Conservation (phyloP, 2,797 vertebrate genomes). For the Pangasius larnaudii region DNA sequence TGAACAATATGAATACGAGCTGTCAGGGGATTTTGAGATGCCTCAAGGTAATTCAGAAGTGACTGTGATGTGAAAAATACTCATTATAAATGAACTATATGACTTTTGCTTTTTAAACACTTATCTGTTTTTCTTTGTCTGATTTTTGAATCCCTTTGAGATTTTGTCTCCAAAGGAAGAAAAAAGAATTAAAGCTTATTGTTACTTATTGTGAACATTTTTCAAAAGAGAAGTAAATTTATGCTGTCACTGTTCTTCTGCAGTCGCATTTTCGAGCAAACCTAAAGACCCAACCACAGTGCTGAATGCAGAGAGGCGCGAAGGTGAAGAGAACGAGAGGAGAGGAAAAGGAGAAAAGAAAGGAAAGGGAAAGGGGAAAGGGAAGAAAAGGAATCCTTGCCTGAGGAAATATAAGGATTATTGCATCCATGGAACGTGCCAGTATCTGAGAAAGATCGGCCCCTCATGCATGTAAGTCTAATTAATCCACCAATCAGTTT, state of each 20-base stretch:
- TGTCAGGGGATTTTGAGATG: conserved; percentile 69
- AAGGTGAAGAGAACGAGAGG: conserved; percentile 48
- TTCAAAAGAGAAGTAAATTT: neutral
- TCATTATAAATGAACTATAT: neutral
- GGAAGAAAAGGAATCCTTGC: conserved; percentile 94
- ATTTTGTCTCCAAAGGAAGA: neutral
- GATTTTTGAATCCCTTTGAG: neutral
- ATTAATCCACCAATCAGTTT: neutral
- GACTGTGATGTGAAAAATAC: neutral
- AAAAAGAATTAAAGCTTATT: neutral
- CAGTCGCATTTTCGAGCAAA: conserved; percentile 90
- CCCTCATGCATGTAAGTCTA: conserved; percentile 90
- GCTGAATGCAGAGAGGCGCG: conserved; percentile 71
- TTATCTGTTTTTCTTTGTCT: neutral
- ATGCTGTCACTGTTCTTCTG: neutral
- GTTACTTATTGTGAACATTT: neutral
- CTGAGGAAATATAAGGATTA: conserved; percentile 90
- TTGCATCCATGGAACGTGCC: conserved; percentile 94
- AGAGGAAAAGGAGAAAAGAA: conserved; percentile 74
- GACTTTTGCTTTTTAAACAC: neutral
- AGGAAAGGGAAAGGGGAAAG: conserved; percentile 86
- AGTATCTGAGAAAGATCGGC: conserved; percentile 79
- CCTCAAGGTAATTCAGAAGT: conserved; percentile 70
- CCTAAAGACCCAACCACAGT: conserved; percentile 78
- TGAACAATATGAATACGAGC: conserved; percentile 67